phyloP scores from a whole-genome alignment of 2,888 invertebrate genomes.

The Microplitis manilae region DNA sequence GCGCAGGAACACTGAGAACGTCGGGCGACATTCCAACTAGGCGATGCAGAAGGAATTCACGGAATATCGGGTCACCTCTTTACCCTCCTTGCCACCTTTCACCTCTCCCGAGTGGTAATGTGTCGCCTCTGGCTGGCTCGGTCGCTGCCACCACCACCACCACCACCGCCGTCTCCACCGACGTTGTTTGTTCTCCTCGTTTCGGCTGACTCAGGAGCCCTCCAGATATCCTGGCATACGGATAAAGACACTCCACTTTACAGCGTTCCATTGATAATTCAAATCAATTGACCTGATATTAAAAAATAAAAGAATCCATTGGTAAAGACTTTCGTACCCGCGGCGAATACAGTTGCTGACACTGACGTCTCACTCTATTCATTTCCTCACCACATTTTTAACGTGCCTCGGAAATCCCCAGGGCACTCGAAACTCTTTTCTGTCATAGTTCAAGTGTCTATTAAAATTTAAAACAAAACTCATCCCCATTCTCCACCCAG shows the following conservation, averaged over 20 bases:
- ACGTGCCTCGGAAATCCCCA: background rate
- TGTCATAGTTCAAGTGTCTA: background rate
- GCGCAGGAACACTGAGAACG: slow-evolving; percentile 21
- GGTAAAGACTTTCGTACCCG: background rate
- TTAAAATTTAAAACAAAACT: background rate
- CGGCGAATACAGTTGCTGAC: background rate
- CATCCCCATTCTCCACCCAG: background rate
- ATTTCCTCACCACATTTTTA: background rate
- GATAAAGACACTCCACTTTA: slow-evolving; percentile 27
- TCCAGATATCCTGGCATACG: slow-evolving; percentile 24
- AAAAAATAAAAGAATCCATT: slow-evolving; percentile 10
- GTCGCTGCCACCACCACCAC: background rate
- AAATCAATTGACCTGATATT: slow-evolving; percentile 14
- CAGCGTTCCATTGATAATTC: slow-evolving; percentile 15
- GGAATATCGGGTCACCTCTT: slow-evolving; percentile 41
- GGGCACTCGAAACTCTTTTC: background rate
- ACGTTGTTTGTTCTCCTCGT: slow-evolving; percentile 32
- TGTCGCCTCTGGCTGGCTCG: slow-evolving; percentile 32
- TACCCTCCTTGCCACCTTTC: slow-evolving; percentile 33
- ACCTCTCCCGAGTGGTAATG: slow-evolving; percentile 31
- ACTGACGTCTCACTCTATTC: background rate
- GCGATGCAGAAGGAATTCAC: slow-evolving; percentile 41
- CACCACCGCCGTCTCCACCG: background rate
- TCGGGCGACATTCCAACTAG: slow-evolving; percentile 34
- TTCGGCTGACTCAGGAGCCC: slow-evolving; percentile 30